Evolutionary conservation across 2,113 vertebrate species (phyloP).

Genomic region (Seriola quinqueradiata): DNA sequence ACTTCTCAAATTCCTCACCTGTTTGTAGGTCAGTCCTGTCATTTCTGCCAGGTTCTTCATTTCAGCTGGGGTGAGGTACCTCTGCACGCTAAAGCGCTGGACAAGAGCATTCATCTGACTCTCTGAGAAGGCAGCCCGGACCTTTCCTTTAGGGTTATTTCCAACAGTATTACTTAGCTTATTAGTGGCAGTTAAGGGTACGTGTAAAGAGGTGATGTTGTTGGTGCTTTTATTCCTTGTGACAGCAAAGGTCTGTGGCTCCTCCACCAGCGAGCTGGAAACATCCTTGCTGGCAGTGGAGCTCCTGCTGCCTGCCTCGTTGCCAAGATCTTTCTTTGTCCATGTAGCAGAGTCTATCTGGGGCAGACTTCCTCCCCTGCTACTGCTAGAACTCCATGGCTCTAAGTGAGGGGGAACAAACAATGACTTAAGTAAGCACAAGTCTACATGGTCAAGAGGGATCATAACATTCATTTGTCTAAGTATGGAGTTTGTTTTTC

Average conservation of each 20-base stretch:
- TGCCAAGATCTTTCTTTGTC: conserved; percentile 25
- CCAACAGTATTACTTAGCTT: neutral
- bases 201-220: neutral
- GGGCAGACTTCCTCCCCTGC: conserved; percentile 59
- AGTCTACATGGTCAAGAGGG: neutral
- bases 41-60: conserved; percentile 84
- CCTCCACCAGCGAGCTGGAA: conserved; percentile 47
- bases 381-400: conserved; percentile 78
- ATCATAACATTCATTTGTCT: too few relatives aligned
- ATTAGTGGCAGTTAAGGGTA: conserved; percentile 10
- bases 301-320: conserved; percentile 30
- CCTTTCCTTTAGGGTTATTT: conserved; percentile 76
- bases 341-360: conserved; percentile 56
- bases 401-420: conserved; percentile 50
- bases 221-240: accelerated
- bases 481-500: too few relatives aligned
- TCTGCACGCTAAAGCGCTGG: conserved; percentile 84
- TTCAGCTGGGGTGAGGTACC: conserved; percentile 87
- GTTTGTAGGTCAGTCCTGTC: conserved; percentile 87
- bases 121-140: conserved; percentile 82
- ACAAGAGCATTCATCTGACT: conserved; percentile 84
- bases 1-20: conserved; percentile 68
- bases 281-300: conserved; percentile 26
- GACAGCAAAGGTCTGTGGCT: neutral
- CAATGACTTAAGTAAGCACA: neutral